These are phyloP conservation scores for Lepidurus couesii DNA, from an alignment of 1,140 invertebrate genomes.

Conservation along the genomic window DNA sequence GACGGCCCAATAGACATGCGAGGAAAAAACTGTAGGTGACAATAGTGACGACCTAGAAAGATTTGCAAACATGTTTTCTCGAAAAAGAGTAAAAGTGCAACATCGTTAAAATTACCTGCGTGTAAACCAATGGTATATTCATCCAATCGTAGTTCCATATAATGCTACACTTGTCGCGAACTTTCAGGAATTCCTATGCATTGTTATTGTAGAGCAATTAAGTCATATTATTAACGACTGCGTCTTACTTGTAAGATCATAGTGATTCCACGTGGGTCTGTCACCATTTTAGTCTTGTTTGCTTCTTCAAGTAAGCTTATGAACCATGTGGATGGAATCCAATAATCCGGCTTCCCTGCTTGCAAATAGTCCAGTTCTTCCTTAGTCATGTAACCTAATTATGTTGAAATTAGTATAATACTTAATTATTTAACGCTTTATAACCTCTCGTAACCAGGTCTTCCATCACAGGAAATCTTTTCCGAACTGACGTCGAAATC, in stretches of 20 bases:
- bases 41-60: slow-evolving; percentile 62
- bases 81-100: background rate
- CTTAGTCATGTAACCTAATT: slow-evolving; percentile 57
- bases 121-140: slow-evolving; percentile 94
- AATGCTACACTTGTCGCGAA: slow-evolving; percentile 60
- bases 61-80: background rate
- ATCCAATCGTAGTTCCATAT: slow-evolving; percentile 90
- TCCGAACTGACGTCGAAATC: slow-evolving; percentile 66
- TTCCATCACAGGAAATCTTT: slow-evolving; percentile 66
- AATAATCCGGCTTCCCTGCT: slow-evolving; percentile 55
- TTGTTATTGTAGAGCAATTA: slow-evolving; percentile 38
- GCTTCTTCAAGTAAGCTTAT: slow-evolving; percentile 49
- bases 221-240: too few relatives aligned
- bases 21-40: slow-evolving; percentile 69
- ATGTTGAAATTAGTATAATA: background rate
- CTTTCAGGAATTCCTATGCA: slow-evolving; percentile 58
- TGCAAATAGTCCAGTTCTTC: slow-evolving; percentile 55
- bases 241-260: slow-evolving; percentile 45
- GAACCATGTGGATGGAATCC: slow-evolving; percentile 64
- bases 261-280: slow-evolving; percentile 59
- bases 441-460: slow-evolving; percentile 67
- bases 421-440: background rate
- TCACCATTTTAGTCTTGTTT: slow-evolving; percentile 48
- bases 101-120: slow-evolving; percentile 63
- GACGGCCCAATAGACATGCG: slow-evolving; percentile 61